Conservation (phyloP, 2,797 vertebrate genomes). For the Spinibarbus caldwelli region DNA sequence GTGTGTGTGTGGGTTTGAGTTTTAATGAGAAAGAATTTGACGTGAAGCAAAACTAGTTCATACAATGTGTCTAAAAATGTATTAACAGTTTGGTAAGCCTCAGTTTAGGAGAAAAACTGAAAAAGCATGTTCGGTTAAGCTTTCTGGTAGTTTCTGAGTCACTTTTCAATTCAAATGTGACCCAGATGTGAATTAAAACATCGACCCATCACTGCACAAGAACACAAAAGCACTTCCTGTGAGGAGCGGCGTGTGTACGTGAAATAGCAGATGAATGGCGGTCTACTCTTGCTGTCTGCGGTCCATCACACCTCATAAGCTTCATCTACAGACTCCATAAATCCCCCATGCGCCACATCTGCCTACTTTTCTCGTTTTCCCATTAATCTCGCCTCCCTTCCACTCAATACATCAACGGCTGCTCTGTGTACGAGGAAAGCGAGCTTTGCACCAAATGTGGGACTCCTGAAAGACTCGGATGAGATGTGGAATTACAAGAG, state of each 20-base stretch:
- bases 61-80: not conserved
- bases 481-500: not conserved
- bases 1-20: not conserved
- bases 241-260: not conserved
- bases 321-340: conserved; percentile 51
- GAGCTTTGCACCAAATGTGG: conserved; percentile 19
- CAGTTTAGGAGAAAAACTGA: not conserved
- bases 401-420: not conserved
- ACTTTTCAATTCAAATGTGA: not conserved
- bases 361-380: conserved; percentile 13
- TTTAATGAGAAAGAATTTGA: conserved; percentile 9
- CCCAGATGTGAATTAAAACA: not conserved
- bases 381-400: conserved; percentile 21
- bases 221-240: conserved; percentile 3
- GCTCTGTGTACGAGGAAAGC: not conserved
- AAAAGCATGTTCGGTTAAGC: no score
- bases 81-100: not conserved
- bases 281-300: conserved; percentile 16
- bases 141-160: not conserved
- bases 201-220: not conserved
- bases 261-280: conserved; percentile 6
- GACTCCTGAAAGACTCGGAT: not conserved
- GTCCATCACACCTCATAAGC: conserved; percentile 56
- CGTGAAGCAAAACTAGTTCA: conserved; percentile 2
- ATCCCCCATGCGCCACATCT: conserved; percentile 48